phyloP scores from a whole-genome alignment of 1,140 invertebrate genomes.

The Stegodyphus dumicola region DNA sequence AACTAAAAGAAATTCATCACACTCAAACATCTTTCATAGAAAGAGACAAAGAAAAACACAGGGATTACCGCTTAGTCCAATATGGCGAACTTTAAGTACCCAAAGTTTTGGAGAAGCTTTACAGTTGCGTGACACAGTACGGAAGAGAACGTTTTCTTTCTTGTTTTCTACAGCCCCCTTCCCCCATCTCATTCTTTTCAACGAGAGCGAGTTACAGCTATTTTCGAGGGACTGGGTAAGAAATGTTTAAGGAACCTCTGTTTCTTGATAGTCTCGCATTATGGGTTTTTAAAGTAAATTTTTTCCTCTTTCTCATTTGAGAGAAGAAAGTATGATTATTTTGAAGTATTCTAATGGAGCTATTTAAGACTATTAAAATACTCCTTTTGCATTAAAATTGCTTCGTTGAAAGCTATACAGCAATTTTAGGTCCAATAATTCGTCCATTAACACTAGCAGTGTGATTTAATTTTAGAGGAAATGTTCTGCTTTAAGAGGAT shows the following conservation, averaged over 20 bases:
- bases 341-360: no score
- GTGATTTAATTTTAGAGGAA: no score
- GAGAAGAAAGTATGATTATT: no score
- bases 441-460: no score
- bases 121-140: slow-evolving; percentile 43
- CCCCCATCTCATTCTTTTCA: slow-evolving; percentile 21
- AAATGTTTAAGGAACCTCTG: background rate
- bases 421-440: no score
- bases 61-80: slow-evolving; percentile 19
- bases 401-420: no score
- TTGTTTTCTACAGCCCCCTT: background rate
- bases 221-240: slow-evolving; percentile 26
- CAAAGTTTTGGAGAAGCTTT: slow-evolving; percentile 23
- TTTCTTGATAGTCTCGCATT: no score
- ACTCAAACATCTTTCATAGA: slow-evolving; percentile 16
- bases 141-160: slow-evolving; percentile 26
- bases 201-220: slow-evolving; percentile 10
- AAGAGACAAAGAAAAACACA: slow-evolving; percentile 47
- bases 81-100: slow-evolving; percentile 50
- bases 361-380: no score
- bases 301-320: no score
- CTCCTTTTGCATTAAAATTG: no score
- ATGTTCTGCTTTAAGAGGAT: no score
- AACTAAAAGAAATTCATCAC: slow-evolving; percentile 4
- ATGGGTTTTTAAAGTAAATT: no score